phyloP scores from a whole-genome alignment of 2,888 invertebrate genomes.

The Rhyacophila evoluta region DNA sequence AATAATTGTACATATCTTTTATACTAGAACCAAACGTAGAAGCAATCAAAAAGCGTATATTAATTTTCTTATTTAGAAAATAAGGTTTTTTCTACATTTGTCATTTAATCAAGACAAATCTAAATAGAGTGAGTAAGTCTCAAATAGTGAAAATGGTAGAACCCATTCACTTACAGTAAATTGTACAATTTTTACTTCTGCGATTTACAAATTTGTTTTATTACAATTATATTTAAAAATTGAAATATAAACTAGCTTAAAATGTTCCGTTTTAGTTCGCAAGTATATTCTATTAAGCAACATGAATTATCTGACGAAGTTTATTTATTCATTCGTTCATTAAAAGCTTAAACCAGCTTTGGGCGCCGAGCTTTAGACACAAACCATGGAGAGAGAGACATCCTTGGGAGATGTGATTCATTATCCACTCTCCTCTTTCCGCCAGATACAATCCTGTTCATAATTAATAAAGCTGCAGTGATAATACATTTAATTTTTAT shows the following conservation, averaged over 20 bases:
- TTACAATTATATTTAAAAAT: no score
- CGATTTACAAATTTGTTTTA: no score
- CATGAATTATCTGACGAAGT: not conserved
- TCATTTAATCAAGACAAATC: no score
- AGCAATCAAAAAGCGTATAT: no score
- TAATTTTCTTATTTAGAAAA: no score
- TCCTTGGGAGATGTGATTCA: conserved; percentile 26
- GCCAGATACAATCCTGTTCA: not conserved
- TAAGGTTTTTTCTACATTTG: no score
- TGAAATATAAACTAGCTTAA: not conserved
- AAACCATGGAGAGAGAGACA: conserved; percentile 11
- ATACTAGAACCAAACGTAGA: no score
- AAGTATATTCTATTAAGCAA: not conserved
- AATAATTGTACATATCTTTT: no score
- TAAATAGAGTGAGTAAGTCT: no score
- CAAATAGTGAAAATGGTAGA: no score
- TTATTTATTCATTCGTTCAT: not conserved
- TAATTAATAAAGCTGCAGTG: not conserved
- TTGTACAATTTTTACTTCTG: no score
- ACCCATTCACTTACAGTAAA: no score
- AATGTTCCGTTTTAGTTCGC: not conserved
- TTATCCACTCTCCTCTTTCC: conserved; percentile 15
- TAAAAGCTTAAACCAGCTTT: not conserved
- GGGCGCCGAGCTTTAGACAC: not conserved
- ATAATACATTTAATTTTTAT: conserved; percentile 2